phyloP scores from a whole-genome alignment of 2,113 vertebrate species.

The Grammomys surdaster region DNA sequence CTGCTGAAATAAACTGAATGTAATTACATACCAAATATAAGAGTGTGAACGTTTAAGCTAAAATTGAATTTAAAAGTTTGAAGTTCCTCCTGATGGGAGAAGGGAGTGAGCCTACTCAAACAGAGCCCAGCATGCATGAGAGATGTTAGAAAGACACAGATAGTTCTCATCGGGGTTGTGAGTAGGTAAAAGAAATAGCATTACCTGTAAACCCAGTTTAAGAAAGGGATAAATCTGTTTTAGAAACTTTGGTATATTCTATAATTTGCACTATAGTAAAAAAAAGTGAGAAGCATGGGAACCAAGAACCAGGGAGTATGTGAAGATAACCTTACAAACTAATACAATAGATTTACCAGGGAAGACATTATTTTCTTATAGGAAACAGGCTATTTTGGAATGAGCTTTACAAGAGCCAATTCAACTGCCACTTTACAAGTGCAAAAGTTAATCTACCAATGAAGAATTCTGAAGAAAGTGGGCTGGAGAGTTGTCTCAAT shows the following conservation, averaged over 20 bases:
- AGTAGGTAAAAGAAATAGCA: not conserved
- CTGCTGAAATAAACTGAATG: slow-evolving; percentile 45
- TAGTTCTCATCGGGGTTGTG: not conserved
- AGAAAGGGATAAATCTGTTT: slow-evolving; percentile 40
- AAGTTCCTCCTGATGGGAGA: not conserved
- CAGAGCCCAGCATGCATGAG: slow-evolving; percentile 7
- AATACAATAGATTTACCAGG: not conserved
- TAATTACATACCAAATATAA: slow-evolving; percentile 66
- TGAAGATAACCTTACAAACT: not conserved
- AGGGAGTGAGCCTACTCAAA: not conserved
- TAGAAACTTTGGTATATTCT: not conserved
- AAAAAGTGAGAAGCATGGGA: not conserved
- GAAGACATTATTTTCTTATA: not conserved
- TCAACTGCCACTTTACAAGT: not conserved
- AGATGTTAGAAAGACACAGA: not conserved
- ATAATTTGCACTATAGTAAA: not conserved
- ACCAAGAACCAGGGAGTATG: not conserved
- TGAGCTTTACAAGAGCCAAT: not conserved
- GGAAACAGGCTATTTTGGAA: not conserved
- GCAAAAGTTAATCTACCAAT: not conserved
- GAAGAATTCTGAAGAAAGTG: not conserved
- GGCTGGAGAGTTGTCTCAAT: not conserved
- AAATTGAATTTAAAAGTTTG: slow-evolving; percentile 68
- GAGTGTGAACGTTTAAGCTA: slow-evolving; percentile 57
- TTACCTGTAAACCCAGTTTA: not conserved